Percentiles rank a stretch among this genome's conserved stretches.
These are phyloP conservation scores for Drosophila mimica DNA, from an alignment of 2,888 invertebrate species.

Conservation along the genomic window DNA sequence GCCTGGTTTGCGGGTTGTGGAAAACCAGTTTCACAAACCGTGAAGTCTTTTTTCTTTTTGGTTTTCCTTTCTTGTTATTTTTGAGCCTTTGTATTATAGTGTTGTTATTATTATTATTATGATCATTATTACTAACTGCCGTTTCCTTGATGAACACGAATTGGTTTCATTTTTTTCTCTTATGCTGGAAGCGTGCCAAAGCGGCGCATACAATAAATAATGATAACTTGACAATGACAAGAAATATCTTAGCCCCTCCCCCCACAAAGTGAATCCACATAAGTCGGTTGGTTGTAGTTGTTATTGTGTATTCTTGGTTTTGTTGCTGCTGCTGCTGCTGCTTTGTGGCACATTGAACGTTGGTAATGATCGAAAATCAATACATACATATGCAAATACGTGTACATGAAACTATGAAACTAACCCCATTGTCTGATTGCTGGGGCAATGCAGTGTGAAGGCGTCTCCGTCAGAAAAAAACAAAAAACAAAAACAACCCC, in stretches of 20 bases:
- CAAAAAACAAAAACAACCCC: not conserved
- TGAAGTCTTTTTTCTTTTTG: not conserved
- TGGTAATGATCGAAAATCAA: constrained; percentile 77
- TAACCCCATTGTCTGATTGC: constrained; percentile 31
- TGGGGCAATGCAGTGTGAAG: not conserved
- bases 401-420: constrained; percentile 50
- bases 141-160: constrained; percentile 12
- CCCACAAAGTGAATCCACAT: constrained; percentile 20
- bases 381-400: constrained; percentile 45
- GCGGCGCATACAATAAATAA: constrained; percentile 74
- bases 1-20: not conserved
- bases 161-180: not conserved
- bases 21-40: not conserved
- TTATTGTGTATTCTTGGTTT: constrained; percentile 6
- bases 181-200: constrained; percentile 66
- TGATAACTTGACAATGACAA: constrained; percentile 74
- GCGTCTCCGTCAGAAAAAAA: not conserved
- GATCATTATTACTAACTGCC: constrained; percentile 12
- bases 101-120: not conserved
- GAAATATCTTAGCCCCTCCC: constrained; percentile 29
- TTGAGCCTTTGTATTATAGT: not conserved
- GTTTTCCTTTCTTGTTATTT: not conserved
- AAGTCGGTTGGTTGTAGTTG: constrained; percentile 24
- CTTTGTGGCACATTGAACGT: constrained; percentile 49
- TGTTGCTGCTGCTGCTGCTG: constrained; percentile 29